A percentile compares a stretch with the other conserved stretches of the same genome.
Evolutionary conservation across 2,797 vertebrate species (phyloP).

Genomic region (Adrianichthys oophorus): DNA sequence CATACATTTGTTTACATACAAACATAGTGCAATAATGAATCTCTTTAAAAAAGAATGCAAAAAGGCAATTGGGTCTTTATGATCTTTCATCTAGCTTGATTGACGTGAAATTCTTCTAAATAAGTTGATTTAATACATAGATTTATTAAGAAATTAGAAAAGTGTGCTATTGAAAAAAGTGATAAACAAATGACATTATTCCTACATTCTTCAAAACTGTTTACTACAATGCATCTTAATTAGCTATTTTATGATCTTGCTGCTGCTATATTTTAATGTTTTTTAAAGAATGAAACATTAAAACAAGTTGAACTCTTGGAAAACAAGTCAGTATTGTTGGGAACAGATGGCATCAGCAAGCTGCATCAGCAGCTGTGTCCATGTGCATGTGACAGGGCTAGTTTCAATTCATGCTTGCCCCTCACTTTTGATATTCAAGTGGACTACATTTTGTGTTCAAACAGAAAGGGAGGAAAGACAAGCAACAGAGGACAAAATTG

Average conservation of each 20-base stretch:
- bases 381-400: conserved; percentile 32
- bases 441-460: conserved; percentile 96
- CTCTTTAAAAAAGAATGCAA: conserved; percentile 31
- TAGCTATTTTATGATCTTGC: too few relatives aligned
- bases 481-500: conserved; percentile 85
- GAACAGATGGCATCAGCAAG: conserved; percentile 82
- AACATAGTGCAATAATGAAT: conserved; percentile 45
- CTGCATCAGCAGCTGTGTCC: conserved; percentile 34
- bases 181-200: conserved; percentile 58
- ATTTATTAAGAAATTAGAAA: conserved; percentile 57
- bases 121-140: conserved; percentile 57
- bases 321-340: conserved; percentile 48
- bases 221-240: conserved; percentile 38
- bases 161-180: conserved; percentile 51
- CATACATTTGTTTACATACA: conserved; percentile 19
- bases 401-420: conserved; percentile 95
- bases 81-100: conserved; percentile 46
- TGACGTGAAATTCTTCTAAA: conserved; percentile 65
- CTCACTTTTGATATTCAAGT: conserved; percentile 98
- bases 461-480: conserved; percentile 77
- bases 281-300: conserved; percentile 63
- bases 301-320: conserved; percentile 34
- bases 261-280: too few relatives aligned
- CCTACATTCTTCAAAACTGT: conserved; percentile 50
- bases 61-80: conserved; percentile 27